These are phyloP conservation scores for Rhopilema esculentum DNA, from an alignment of 30 jellyfish, hydroid and myxozoan species.

Conservation along the genomic window DNA sequence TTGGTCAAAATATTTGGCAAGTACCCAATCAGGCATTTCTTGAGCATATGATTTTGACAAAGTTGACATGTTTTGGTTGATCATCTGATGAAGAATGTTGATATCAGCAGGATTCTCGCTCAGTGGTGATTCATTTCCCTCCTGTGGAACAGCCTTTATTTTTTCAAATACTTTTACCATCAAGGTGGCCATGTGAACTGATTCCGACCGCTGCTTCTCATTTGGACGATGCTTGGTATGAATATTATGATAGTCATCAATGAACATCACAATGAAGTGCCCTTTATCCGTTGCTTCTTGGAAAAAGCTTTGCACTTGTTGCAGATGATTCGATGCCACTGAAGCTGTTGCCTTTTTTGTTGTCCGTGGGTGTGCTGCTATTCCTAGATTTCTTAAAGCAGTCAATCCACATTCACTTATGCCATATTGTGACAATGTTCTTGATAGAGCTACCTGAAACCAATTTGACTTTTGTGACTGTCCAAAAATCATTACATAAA, in stretches of 20 bases:
- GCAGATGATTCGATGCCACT: slow-evolving; percentile 12
- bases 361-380: slow-evolving; percentile 53
- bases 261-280: slow-evolving; percentile 29
- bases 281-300: slow-evolving; percentile 2
- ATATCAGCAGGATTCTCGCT: slow-evolving; percentile 29
- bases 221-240: slow-evolving; percentile 60
- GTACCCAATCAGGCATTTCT: slow-evolving; percentile 45
- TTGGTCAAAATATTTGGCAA: slow-evolving; percentile 24
- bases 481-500: slow-evolving; percentile 46
- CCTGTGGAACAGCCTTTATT: slow-evolving; percentile 7
- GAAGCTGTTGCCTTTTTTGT: slow-evolving; percentile 16
- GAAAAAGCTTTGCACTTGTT: slow-evolving; percentile 4
- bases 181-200: slow-evolving; percentile 49
- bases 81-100: not conserved
- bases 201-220: slow-evolving; percentile 11
- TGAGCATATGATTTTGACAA: slow-evolving; percentile 37
- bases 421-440: slow-evolving; percentile 47
- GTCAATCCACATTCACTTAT: slow-evolving; percentile 43
- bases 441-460: slow-evolving; percentile 54
- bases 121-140: not conserved
- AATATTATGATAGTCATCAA: slow-evolving; percentile 47
- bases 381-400: slow-evolving; percentile 37
- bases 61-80: not conserved
- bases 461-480: slow-evolving; percentile 47
- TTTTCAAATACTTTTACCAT: slow-evolving; percentile 28